These are phyloP conservation scores for Archips crataeganus DNA, from an alignment of 2,888 invertebrate species.

Conservation along the genomic window DNA sequence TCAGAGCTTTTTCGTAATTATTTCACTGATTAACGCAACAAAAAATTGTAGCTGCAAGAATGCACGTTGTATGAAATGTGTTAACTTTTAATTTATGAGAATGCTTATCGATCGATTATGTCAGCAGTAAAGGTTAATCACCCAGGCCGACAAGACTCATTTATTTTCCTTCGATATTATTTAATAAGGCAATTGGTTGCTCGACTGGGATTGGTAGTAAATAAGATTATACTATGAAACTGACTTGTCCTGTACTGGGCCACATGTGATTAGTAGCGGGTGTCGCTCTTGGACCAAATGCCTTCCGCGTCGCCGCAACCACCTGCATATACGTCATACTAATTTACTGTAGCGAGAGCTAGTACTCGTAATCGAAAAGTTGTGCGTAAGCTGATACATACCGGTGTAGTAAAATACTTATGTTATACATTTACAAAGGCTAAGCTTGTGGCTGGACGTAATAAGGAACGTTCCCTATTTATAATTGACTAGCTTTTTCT, in stretches of 20 bases:
- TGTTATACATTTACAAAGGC: not conserved
- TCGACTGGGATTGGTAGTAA: slow-evolving; percentile 22
- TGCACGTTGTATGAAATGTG: slow-evolving; percentile 26
- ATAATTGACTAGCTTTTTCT: not conserved
- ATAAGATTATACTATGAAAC: slow-evolving; percentile 32
- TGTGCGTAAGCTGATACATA: slow-evolving; percentile 28
- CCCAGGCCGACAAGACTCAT: slow-evolving; percentile 35
- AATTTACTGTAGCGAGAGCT: slow-evolving; percentile 36
- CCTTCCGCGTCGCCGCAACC: slow-evolving; percentile 44
- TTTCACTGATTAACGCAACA: slow-evolving; percentile 35
- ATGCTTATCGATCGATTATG: slow-evolving; percentile 37
- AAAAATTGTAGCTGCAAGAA: slow-evolving; percentile 31
- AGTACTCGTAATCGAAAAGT: too few relatives aligned
- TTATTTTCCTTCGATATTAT: slow-evolving; percentile 39
- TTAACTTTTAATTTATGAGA: slow-evolving; percentile 32
- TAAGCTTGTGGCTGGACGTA: not conserved
- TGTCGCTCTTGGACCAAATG: slow-evolving; percentile 38
- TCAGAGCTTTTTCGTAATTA: slow-evolving; percentile 33
- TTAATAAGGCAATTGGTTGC: slow-evolving; percentile 35
- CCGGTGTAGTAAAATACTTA: slow-evolving; percentile 21
- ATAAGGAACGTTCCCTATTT: not conserved
- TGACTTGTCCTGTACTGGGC: slow-evolving; percentile 30
- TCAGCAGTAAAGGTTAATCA: slow-evolving; percentile 41
- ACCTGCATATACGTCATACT: slow-evolving; percentile 34
- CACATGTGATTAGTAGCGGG: slow-evolving; percentile 43